Percentiles rank a stretch among this genome's conserved stretches.
These are phyloP conservation scores for Magallana gigas DNA, from an alignment of 1,140 invertebrate species.

Conservation along the genomic window DNA sequence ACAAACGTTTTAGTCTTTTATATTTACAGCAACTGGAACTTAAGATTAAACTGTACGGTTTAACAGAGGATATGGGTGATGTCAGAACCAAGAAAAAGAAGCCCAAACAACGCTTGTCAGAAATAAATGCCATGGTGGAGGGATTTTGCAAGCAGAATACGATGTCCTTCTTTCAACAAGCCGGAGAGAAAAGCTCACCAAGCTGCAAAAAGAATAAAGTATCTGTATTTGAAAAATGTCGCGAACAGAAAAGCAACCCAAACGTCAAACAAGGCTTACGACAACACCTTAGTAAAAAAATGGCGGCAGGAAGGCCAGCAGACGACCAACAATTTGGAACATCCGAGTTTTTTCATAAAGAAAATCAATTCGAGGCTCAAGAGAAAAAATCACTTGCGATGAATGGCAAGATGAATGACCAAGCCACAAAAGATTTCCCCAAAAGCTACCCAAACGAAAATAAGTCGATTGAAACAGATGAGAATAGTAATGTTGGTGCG, in stretches of 20 bases:
- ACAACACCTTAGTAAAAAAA: background rate
- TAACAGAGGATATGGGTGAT: background rate
- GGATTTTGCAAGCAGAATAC: background rate
- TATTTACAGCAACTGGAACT: slow-evolving; percentile 5
- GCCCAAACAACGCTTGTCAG: background rate
- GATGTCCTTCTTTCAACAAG: background rate
- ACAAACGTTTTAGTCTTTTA: background rate
- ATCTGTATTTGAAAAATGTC: too few species aligned
- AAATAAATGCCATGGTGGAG: slow-evolving; percentile 9
- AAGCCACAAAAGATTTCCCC: background rate
- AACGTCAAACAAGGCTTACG: background rate
- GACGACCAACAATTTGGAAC: background rate
- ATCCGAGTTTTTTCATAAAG: too few species aligned
- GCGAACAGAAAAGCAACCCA: background rate
- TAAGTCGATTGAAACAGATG: background rate
- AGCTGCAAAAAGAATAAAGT: background rate
- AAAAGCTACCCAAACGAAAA: background rate
- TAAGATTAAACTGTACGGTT: background rate
- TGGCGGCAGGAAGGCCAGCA: background rate
- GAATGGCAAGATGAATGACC: background rate
- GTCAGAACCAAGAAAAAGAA: background rate
- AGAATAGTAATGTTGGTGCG: background rate
- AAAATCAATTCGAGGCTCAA: background rate
- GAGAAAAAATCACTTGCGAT: background rate
- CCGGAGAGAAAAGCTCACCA: background rate